Percentiles rank a stretch among this genome's conserved stretches.
Evolutionary conservation across 2,888 invertebrate species (phyloP).

Genomic region (Harpagoxenus sublaevis): DNA sequence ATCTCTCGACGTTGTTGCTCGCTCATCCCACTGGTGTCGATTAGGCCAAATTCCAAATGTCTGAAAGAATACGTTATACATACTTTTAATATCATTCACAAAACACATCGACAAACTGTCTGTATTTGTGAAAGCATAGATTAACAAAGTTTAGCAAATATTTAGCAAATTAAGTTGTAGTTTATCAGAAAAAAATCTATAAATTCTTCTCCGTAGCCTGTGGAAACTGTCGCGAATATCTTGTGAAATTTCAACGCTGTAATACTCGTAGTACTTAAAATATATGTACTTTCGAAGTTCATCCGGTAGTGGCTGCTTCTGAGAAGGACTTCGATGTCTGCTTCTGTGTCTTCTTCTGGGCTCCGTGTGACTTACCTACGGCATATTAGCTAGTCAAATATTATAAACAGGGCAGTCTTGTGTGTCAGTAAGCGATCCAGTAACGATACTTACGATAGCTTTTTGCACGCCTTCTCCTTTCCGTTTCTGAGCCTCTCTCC

Average conservation of each 20-base stretch:
- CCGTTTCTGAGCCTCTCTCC: slow-evolving; percentile 94
- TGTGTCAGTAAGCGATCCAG: slow-evolving; percentile 67
- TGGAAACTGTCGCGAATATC: neutral
- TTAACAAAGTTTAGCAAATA: neutral
- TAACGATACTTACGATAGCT: slow-evolving; percentile 82
- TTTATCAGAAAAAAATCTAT: neutral
- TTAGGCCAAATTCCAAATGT: slow-evolving; percentile 95
- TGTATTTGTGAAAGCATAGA: neutral
- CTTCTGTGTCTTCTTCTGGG: slow-evolving; percentile 83
- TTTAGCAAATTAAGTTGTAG: neutral
- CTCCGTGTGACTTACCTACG: slow-evolving; percentile 79
- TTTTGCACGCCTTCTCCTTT: slow-evolving; percentile 88
- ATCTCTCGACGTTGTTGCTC: slow-evolving; percentile 95
- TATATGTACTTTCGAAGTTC: slow-evolving; percentile 84
- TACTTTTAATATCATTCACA: slow-evolving; percentile 37
- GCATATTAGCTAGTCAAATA: neutral
- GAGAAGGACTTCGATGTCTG: slow-evolving; percentile 85
- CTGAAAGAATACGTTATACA: slow-evolving; percentile 85
- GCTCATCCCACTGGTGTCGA: slow-evolving; percentile 96
- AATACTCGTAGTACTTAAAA: neutral
- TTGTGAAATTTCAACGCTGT: neutral
- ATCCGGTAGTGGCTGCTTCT: slow-evolving; percentile 84
- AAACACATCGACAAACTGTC: neutral
- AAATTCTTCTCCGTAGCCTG: neutral
- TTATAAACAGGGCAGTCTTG: neutral